Conservation (phyloP, 2,797 vertebrate species). For the Scolopax bukidnonensis region DNA sequence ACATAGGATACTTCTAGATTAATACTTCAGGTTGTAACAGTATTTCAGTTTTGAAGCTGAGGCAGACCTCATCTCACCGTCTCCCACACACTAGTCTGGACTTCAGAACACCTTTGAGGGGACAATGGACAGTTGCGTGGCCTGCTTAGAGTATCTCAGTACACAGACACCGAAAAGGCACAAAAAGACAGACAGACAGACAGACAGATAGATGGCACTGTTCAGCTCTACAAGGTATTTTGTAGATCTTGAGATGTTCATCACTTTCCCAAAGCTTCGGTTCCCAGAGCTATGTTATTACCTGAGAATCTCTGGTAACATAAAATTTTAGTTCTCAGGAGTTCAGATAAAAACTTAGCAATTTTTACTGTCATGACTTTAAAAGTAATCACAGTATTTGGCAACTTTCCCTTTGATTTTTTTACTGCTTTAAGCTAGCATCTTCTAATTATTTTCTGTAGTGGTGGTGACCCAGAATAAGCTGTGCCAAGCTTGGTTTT, state of each 20-base stretch:
- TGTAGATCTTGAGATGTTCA: not conserved
- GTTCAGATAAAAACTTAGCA: not conserved
- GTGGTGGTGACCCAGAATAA: not conserved
- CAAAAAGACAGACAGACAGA: not conserved
- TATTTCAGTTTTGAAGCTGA: not conserved
- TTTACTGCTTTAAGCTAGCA: not conserved
- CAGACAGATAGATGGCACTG: conserved; percentile 8
- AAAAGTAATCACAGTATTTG: not conserved
- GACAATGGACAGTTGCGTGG: not conserved
- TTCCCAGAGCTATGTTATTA: not conserved
- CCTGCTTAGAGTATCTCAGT: not conserved
- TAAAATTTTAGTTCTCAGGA: not conserved
- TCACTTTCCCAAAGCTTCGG: not conserved
- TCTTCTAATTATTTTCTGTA: not conserved
- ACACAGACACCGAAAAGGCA: not conserved
- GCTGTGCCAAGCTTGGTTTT: not conserved
- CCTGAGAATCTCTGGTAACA: not conserved
- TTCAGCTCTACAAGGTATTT: not conserved
- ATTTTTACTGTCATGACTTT: not conserved
- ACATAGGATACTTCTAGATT: not conserved
- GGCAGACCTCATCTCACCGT: not conserved
- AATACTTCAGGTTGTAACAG: not conserved
- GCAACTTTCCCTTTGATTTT: not conserved
- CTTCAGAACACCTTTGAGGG: not conserved
- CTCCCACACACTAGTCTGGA: not conserved